Evolutionary conservation across 1,140 invertebrate genomes (phyloP).

Genomic region (Glomeris maerens): DNA sequence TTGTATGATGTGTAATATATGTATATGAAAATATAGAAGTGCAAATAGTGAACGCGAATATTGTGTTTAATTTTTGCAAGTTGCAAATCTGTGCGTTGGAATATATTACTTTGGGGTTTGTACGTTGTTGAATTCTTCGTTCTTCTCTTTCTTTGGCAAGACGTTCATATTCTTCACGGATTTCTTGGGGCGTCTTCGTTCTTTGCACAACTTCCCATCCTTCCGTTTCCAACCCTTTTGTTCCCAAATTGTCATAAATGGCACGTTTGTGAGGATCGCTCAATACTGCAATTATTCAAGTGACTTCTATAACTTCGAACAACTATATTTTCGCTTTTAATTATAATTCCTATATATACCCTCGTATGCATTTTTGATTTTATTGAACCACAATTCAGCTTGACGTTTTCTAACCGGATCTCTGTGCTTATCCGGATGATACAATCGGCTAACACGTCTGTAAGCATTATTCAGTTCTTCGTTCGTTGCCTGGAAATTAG

Average conservation of each 20-base stretch:
- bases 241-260: conserved; percentile 63
- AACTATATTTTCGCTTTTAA: not conserved
- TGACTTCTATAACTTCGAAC: not conserved
- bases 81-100: not conserved
- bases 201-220: conserved; percentile 82
- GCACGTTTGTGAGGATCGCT: conserved; percentile 60
- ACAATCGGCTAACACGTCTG: conserved; percentile 69
- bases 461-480: conserved; percentile 89
- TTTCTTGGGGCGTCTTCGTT: conserved; percentile 80
- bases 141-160: conserved; percentile 66
- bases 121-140: conserved; percentile 62
- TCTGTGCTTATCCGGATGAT: conserved; percentile 88
- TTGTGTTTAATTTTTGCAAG: not conserved
- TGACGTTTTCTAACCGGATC: conserved; percentile 62
- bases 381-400: conserved; percentile 81
- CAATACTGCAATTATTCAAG: conserved; percentile 41
- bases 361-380: conserved; percentile 84
- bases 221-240: conserved; percentile 69
- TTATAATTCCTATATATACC: conserved; percentile 36
- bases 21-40: too few relatives aligned
- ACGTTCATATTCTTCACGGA: conserved; percentile 84
- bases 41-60: too few relatives aligned
- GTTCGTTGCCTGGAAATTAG: conserved; percentile 49
- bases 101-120: conserved; percentile 56
- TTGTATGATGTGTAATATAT: too few relatives aligned